A percentile compares a stretch with the other conserved stretches of the same genome.
Evolutionary conservation across 1,140 invertebrate species (phyloP).

Genomic region (Steinernema khuongi): DNA sequence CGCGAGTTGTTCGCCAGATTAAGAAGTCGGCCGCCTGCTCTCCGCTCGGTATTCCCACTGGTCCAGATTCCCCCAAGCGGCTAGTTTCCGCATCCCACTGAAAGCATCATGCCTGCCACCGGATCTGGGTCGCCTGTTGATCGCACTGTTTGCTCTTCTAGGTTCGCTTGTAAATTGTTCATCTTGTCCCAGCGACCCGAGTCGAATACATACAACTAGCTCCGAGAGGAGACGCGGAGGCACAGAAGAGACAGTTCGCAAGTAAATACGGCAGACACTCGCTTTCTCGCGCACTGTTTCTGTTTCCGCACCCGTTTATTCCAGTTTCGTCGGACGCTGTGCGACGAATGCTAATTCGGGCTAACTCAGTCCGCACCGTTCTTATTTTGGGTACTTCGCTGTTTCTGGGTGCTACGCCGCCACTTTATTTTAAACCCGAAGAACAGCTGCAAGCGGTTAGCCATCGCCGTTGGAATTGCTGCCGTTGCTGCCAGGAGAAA

Average conservation of each 20-base stretch:
- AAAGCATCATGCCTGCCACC: neutral
- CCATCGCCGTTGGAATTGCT: neutral
- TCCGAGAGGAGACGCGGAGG: neutral
- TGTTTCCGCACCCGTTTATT: too few species aligned
- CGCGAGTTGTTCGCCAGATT: slow-evolving; percentile 6
- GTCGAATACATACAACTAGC: neutral
- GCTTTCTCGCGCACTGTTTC: neutral
- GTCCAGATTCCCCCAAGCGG: neutral
- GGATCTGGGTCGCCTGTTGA: neutral
- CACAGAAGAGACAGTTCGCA: neutral
- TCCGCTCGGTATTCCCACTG: neutral
- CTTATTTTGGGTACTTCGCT: neutral
- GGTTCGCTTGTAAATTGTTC: slow-evolving; percentile 7
- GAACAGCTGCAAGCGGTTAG: slow-evolving; percentile 10
- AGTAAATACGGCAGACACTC: too few species aligned
- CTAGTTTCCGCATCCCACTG: too few species aligned
- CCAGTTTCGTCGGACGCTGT: too few species aligned
- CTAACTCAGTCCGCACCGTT: too few species aligned
- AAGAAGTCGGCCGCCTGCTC: neutral
- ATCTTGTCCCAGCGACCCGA: neutral
- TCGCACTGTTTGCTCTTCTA: neutral
- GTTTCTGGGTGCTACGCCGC: neutral
- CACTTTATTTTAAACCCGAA: neutral
- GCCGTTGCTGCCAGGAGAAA: too few species aligned
- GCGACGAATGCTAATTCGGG: too few species aligned